Conservation (phyloP, 1,140 invertebrate species). For the Telenomus remus region DNA sequence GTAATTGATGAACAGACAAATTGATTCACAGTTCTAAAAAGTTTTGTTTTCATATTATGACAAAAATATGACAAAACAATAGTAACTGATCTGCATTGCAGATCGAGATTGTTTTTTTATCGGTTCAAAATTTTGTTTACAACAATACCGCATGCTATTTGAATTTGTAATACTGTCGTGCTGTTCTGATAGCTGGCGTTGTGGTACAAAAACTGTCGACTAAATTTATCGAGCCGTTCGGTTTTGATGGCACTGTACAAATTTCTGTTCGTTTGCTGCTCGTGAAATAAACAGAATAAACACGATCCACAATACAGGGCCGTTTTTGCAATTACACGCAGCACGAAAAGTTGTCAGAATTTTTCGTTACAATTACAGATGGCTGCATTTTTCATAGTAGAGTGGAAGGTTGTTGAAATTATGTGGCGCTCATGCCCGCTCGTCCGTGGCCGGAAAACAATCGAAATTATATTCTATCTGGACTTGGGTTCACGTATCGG, state of each 20-base stretch:
- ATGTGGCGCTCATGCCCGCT: too few species aligned
- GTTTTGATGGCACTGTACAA: conserved; percentile 8
- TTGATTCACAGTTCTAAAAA: too few species aligned
- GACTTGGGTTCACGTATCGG: too few species aligned
- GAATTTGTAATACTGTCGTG: too few species aligned
- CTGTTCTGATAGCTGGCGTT: background rate
- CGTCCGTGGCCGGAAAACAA: background rate
- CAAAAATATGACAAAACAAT: too few species aligned
- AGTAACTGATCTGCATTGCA: too few species aligned
- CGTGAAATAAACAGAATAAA: conserved; percentile 10
- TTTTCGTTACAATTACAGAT: conserved; percentile 15
- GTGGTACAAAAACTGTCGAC: background rate
- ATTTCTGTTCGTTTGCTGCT: conserved; percentile 13
- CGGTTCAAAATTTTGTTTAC: too few species aligned
- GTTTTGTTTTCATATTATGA: too few species aligned
- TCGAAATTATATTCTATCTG: background rate
- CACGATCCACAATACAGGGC: background rate
- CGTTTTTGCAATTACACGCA: conserved; percentile 11
- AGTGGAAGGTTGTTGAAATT: background rate
- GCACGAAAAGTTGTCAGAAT: conserved; percentile 11
- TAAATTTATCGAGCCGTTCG: background rate
- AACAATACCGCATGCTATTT: too few species aligned
- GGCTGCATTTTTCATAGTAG: conserved; percentile 31
- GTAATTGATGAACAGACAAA: too few species aligned
- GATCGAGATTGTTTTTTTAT: too few species aligned